Conservation (phyloP, 92 coral and sea anemone genomes). For the Actinostola sp. region DNA sequence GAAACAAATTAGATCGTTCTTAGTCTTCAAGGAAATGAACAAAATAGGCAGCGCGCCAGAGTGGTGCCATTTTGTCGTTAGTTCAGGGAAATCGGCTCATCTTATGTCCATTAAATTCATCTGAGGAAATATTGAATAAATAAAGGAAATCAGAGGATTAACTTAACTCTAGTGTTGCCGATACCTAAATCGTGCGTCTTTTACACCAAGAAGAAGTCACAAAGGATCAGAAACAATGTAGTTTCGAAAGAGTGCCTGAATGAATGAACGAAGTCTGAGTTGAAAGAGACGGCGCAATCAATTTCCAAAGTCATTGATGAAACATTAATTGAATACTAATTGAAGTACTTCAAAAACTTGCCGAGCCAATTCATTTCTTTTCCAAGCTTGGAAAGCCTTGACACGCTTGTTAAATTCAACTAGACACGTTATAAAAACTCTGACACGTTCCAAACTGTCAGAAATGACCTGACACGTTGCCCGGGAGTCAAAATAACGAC, state of each 20-base stretch:
- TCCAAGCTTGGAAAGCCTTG: neutral
- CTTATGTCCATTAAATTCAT: neutral
- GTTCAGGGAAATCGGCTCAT: slow-evolving; percentile 2
- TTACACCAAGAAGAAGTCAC: too few species aligned
- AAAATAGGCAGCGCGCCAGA: slow-evolving; percentile 9
- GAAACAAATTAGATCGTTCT: neutral
- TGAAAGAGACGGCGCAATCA: neutral
- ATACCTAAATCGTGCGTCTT: too few species aligned
- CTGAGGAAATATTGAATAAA: too few species aligned
- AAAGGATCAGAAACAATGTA: too few species aligned
- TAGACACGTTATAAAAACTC: neutral
- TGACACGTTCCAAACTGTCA: neutral
- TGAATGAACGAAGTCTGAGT: neutral
- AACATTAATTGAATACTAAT: slow-evolving; percentile 9
- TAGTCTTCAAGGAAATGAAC: slow-evolving; percentile 17
- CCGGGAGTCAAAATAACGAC: neutral
- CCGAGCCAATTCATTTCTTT: neutral
- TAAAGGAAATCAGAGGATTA: too few species aligned
- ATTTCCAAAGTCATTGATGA: neutral
- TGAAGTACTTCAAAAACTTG: slow-evolving; percentile 13
- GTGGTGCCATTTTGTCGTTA: slow-evolving; percentile 8
- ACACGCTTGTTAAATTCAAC: neutral
- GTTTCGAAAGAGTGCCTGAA: neutral
- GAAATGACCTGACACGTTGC: neutral
- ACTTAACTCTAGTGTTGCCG: too few species aligned